These are phyloP conservation scores for Brachyistius frenatus DNA, from an alignment of 2,113 vertebrate genomes.

Conservation along the genomic window DNA sequence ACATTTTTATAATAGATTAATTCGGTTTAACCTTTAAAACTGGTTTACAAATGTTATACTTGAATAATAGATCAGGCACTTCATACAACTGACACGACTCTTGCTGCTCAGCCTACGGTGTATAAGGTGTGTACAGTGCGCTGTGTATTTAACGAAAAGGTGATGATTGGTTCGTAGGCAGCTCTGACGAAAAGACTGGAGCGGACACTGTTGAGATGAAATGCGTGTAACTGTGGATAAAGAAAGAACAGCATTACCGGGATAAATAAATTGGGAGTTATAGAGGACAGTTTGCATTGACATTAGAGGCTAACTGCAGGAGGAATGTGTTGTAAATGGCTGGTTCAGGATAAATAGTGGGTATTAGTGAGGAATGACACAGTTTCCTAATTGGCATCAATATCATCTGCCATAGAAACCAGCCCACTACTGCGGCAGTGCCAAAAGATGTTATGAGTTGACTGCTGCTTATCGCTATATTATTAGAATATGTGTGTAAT, in stretches of 20 bases:
- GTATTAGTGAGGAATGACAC: not conserved
- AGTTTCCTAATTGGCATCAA: not conserved
- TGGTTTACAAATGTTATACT: too few relatives aligned
- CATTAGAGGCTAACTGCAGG: not conserved
- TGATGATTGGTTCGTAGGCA: constrained; percentile 4
- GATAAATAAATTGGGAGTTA: not conserved
- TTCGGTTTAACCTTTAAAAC: too few relatives aligned
- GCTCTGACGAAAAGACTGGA: not conserved
- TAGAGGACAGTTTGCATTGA: not conserved
- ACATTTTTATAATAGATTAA: too few relatives aligned
- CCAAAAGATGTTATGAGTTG: not conserved
- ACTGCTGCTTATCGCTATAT: not conserved
- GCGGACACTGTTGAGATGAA: not conserved
- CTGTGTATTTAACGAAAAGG: not conserved
- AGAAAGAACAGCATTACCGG: not conserved
- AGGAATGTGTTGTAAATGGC: not conserved
- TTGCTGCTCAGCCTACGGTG: too few relatives aligned
- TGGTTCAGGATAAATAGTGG: not conserved
- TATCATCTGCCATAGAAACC: not conserved
- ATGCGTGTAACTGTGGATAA: not conserved
- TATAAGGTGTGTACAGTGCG: too few relatives aligned
- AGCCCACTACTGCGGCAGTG: too few relatives aligned
- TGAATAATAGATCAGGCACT: too few relatives aligned
- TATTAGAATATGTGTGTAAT: not conserved
- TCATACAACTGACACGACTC: too few relatives aligned